Base-by-base conservation (phyloP, 2,113 vertebrate genomes). In the Symphodus melops region DNA sequence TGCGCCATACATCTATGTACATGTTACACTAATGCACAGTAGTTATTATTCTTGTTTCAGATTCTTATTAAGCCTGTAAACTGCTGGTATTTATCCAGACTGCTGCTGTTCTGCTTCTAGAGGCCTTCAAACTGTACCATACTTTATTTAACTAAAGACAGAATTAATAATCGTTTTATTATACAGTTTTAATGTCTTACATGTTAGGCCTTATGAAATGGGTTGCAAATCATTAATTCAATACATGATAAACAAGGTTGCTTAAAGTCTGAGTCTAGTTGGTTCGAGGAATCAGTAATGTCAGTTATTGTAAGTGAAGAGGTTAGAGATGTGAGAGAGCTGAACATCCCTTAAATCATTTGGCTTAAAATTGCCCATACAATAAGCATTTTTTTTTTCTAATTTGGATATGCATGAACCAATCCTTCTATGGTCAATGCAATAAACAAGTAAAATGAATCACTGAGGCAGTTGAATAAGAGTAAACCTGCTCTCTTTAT, bases 21-120 rank as follows among this genome's bases (percentile, higher is more conserved):
- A 33, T 33, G 28, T 33, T 33, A 33, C 28, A 33, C 28, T 33
- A 5, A 33, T 33, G 28, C 28, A 33, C 28, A 33, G 28, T 6
- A 33, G 28, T 33, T 33, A 33, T 33, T 33, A 33, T 33, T 33
- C 28, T 33, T 33, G 28, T 33, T 33, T 21, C 39, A 10, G 11
- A 9, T 41, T 9, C 39, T 41, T 10, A 41, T 11, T 41, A 9
- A 41, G 2, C 1, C 39, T 41, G 39, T 41, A 41, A 41, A 41
- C 39, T 41, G 39, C 9, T 8, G 3, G 37, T 10, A 10, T 3
- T 46, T 13, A 46, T 16, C 44, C 44, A 46, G 36, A 59, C 2
- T 52, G 56, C 36, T 57, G 3, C 39, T 33, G 13, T 44, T 72
- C n/a, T 37, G 58, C 72, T 63, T 23, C 48, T 42, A 75, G 71